Evolutionary conservation across 2,888 invertebrate genomes (phyloP).

Genomic region (Mongoloraphidia duomilia): DNA sequence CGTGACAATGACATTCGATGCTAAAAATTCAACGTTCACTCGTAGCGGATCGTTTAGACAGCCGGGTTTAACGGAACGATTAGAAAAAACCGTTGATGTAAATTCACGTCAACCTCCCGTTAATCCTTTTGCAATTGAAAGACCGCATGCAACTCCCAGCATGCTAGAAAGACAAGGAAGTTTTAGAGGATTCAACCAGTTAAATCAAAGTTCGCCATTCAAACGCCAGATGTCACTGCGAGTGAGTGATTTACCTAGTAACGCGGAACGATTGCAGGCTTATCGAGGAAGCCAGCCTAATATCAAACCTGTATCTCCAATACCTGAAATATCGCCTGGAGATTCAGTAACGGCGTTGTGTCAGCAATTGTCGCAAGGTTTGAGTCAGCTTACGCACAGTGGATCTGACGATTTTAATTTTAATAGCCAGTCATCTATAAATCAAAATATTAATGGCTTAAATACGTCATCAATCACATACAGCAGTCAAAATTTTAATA

Average conservation of each 20-base stretch:
- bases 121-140: slow-evolving; percentile 88
- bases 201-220: slow-evolving; percentile 71
- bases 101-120: slow-evolving; percentile 40
- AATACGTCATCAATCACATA: slow-evolving; percentile 26
- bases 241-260: slow-evolving; percentile 89
- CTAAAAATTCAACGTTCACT: slow-evolving; percentile 82
- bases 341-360: slow-evolving; percentile 58
- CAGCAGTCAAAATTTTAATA: slow-evolving; percentile 22
- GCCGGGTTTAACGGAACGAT: slow-evolving; percentile 63
- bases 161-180: slow-evolving; percentile 92
- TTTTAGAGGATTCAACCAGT: slow-evolving; percentile 76
- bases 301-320: slow-evolving; percentile 48
- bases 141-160: slow-evolving; percentile 89
- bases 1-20: slow-evolving; percentile 84
- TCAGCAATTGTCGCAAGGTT: slow-evolving; percentile 57
- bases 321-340: slow-evolving; percentile 59
- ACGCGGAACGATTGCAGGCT: slow-evolving; percentile 61
- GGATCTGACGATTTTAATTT: slow-evolving; percentile 41
- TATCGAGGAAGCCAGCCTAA: slow-evolving; percentile 22
- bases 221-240: slow-evolving; percentile 92
- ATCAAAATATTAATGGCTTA: slow-evolving; percentile 35
- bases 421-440: slow-evolving; percentile 37
- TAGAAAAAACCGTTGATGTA: slow-evolving; percentile 32
- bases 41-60: slow-evolving; percentile 85
- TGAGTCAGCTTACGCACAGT: slow-evolving; percentile 47